phyloP scores from a whole-genome alignment of 2,888 invertebrate species.

The Tanypteryx hageni region DNA sequence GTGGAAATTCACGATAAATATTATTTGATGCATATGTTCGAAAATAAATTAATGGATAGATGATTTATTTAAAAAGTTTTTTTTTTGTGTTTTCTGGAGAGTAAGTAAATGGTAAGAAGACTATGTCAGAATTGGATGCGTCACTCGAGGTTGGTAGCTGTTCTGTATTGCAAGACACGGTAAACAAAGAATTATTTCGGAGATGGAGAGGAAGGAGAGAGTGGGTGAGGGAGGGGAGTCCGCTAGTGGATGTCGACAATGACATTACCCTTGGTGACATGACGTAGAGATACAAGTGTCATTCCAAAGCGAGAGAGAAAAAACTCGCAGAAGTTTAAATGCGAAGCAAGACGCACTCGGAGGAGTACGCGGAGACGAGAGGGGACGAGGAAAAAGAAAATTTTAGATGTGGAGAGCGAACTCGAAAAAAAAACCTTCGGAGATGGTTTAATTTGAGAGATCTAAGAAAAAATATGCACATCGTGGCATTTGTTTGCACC shows the following conservation, averaged over 20 bases:
- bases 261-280: background rate
- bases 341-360: background rate
- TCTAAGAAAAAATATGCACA: too few relatives aligned
- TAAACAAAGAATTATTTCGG: background rate
- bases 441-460: background rate
- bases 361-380: background rate
- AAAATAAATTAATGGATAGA: background rate
- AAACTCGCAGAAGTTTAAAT: slow-evolving; percentile 14
- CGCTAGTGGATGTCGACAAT: slow-evolving; percentile 2
- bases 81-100: background rate
- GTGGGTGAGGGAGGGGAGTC: background rate
- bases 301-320: background rate
- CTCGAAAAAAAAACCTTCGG: background rate
- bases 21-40: too few relatives aligned
- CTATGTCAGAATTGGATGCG: background rate
- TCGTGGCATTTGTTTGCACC: background rate
- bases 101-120: background rate
- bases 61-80: background rate
- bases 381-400: background rate
- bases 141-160: background rate
- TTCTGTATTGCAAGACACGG: background rate
- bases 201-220: background rate
- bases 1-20: too few relatives aligned
- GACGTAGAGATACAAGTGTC: background rate
- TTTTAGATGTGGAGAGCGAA: background rate